A percentile compares a stretch with the other conserved stretches of the same genome.
These are phyloP conservation scores for Neofelis nebulosa DNA, from an alignment of 2,113 vertebrate species.

Conservation along the genomic window DNA sequence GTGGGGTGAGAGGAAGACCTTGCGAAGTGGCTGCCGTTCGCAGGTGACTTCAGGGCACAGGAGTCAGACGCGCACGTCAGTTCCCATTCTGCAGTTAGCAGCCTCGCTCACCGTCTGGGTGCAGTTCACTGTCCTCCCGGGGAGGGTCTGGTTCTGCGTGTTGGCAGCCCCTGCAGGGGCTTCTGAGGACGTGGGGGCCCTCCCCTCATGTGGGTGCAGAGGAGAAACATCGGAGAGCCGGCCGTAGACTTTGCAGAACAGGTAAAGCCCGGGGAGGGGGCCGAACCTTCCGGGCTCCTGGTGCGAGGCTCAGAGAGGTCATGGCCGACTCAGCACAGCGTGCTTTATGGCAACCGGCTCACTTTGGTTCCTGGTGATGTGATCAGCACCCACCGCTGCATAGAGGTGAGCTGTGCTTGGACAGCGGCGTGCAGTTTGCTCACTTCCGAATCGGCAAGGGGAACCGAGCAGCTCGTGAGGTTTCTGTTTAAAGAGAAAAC, in stretches of 20 bases:
- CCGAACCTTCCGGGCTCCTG: not conserved
- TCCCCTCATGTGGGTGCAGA: not conserved
- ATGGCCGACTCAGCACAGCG: not conserved
- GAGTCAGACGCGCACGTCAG: fast-evolving
- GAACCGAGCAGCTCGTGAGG: fast-evolving
- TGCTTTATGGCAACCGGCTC: fast-evolving
- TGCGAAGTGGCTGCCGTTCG: not conserved
- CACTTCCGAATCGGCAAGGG: not conserved
- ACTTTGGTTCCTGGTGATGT: too few relatives aligned
- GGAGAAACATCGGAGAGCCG: not conserved
- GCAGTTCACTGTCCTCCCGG: fast-evolving
- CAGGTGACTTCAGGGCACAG: not conserved
- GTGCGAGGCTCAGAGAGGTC: fast-evolving
- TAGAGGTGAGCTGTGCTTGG: fast-evolving
- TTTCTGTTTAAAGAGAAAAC: not conserved
- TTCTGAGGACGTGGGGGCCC: not conserved
- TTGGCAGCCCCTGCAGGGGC: not conserved
- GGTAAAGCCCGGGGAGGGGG: not conserved
- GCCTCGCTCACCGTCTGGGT: fast-evolving
- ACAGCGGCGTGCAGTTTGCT: fast-evolving
- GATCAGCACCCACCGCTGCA: too few relatives aligned
- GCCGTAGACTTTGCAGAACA: not conserved
- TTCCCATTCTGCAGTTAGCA: fast-evolving
- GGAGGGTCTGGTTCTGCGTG: fast-evolving
- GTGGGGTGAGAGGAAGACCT: not conserved